These are phyloP conservation scores for Xiphorhynchus erythropygius DNA, from an alignment of 2,797 vertebrate species.

Conservation along the genomic window DNA sequence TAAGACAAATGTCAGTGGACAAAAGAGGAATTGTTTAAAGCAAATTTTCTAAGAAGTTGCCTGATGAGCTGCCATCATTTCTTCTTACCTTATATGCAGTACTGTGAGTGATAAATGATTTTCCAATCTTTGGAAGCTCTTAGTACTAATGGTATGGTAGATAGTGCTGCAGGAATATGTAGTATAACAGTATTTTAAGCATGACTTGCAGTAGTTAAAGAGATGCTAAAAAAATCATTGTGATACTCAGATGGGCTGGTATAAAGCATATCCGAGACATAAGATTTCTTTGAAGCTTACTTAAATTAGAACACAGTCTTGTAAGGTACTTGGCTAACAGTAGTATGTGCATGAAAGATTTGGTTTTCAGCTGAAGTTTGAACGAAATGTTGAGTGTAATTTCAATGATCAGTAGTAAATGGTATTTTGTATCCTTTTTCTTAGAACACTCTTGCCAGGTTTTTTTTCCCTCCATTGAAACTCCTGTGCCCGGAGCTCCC, in stretches of 20 bases:
- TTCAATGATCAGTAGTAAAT: background rate
- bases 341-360: background rate
- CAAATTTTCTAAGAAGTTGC: background rate
- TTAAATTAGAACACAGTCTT: background rate
- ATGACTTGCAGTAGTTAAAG: background rate
- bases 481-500: background rate
- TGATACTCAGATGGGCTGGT: background rate
- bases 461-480: background rate
- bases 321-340: background rate
- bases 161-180: background rate
- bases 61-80: background rate
- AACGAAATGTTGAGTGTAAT: background rate
- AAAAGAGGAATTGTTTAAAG: background rate
- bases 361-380: background rate
- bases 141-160: background rate
- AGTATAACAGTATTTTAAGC: background rate
- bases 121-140: background rate
- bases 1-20: background rate
- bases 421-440: background rate
- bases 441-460: background rate
- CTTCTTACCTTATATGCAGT: background rate
- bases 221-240: background rate
- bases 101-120: background rate
- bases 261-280: background rate
- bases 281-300: background rate